Evolutionary conservation across 2,888 invertebrate genomes (phyloP).

Genomic region (Cyclophora albipunctata): DNA sequence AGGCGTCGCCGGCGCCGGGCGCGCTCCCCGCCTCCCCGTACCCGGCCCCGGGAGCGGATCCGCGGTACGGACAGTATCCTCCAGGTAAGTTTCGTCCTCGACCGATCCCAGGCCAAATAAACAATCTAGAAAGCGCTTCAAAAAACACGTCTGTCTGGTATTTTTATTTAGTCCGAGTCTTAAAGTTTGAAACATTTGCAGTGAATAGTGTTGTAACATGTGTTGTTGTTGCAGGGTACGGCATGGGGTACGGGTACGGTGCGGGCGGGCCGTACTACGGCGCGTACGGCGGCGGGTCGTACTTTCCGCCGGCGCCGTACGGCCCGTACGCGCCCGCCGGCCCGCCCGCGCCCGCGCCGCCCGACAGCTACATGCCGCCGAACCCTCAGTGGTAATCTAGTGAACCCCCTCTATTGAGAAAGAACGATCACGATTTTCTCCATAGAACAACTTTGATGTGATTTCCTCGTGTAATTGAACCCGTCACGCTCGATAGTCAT

Average conservation of each 20-base stretch:
- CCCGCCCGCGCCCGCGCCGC: conserved; percentile 31
- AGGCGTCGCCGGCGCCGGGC: conserved; percentile 21
- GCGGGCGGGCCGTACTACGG: conserved; percentile 69
- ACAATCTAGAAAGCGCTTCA: neutral
- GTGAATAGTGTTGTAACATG: too few species aligned
- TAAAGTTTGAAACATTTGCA: too few species aligned
- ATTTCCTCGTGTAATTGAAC: conserved; percentile 19
- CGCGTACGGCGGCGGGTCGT: conserved; percentile 61
- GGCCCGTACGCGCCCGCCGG: conserved; percentile 27
- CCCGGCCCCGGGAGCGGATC: conserved; percentile 39
- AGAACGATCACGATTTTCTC: neutral
- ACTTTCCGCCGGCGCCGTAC: conserved; percentile 38
- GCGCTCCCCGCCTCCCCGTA: conserved; percentile 27
- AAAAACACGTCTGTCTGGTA: too few species aligned
- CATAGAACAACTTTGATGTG: conserved; percentile 2
- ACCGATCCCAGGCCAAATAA: neutral
- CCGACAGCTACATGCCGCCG: conserved; percentile 53
- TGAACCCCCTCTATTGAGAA: neutral
- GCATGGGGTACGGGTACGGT: conserved; percentile 60
- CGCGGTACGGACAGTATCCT: conserved; percentile 54
- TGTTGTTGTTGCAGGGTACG: conserved; percentile 42
- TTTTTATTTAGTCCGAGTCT: too few species aligned
- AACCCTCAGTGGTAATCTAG: conserved; percentile 59
- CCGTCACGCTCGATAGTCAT: conserved; percentile 17
- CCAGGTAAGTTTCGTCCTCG: conserved; percentile 38